These are phyloP conservation scores for Drosophila mayri DNA, from an alignment of 1,140 invertebrate species.

Conservation along the genomic window DNA sequence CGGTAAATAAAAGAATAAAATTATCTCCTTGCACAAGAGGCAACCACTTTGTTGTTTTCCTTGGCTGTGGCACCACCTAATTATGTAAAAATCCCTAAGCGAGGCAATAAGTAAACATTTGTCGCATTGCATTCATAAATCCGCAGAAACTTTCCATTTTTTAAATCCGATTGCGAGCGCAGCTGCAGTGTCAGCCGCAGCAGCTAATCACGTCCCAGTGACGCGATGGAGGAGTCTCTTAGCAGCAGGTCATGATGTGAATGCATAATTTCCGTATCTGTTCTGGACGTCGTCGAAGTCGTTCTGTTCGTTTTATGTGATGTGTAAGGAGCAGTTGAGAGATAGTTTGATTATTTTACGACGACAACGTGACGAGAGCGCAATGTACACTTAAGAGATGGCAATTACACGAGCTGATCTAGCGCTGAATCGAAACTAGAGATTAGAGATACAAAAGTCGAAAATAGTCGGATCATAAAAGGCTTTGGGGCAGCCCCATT, in stretches of 20 bases:
- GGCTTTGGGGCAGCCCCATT: slow-evolving; percentile 16
- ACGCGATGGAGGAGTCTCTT: slow-evolving; percentile 2
- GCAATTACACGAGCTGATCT: slow-evolving; percentile 31
- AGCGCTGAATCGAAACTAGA: slow-evolving; percentile 11
- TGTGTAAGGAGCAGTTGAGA: slow-evolving; percentile 71
- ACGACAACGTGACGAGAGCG: slow-evolving; percentile 69
- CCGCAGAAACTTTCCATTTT: slow-evolving; percentile 38
- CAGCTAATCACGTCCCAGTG: slow-evolving; percentile 48
- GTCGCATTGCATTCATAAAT: slow-evolving; percentile 38
- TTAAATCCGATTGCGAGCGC: slow-evolving; percentile 33
- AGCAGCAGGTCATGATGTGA: slow-evolving; percentile 56
- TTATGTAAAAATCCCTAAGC: slow-evolving; percentile 34
- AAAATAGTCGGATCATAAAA: slow-evolving; percentile 8
- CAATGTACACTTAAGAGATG: slow-evolving; percentile 33
- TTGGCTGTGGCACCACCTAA: slow-evolving; percentile 6
- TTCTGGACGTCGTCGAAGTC: slow-evolving; percentile 23
- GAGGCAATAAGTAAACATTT: slow-evolving; percentile 6
- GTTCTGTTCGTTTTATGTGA: slow-evolving; percentile 48
- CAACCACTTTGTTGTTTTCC: background rate
- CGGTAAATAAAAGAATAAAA: background rate
- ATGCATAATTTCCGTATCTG: slow-evolving; percentile 53
- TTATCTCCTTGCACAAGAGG: background rate
- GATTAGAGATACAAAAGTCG: background rate
- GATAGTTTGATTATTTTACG: slow-evolving; percentile 77
- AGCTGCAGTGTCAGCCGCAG: slow-evolving; percentile 28